Evolutionary conservation across 2,797 vertebrate species (phyloP).

Genomic region (Miichthys miiuy): DNA sequence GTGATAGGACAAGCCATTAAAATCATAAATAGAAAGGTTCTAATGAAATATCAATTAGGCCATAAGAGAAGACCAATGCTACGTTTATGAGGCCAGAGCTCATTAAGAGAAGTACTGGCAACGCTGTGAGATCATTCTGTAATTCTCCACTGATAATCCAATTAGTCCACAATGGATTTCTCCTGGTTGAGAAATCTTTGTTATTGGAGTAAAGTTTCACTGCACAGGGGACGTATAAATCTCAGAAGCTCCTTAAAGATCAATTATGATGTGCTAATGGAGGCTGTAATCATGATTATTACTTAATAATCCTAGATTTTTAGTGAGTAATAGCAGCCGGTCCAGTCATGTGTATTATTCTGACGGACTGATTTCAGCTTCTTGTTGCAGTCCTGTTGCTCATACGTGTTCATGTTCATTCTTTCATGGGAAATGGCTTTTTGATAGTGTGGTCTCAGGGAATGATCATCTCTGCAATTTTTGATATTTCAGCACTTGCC

Average conservation of each 20-base stretch:
- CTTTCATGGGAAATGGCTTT: constrained; percentile 43
- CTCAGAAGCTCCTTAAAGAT: constrained; percentile 72
- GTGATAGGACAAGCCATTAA: constrained; percentile 76
- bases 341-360: constrained; percentile 11
- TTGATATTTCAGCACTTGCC: constrained; percentile 72
- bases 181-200: constrained; percentile 72
- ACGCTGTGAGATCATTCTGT: constrained; percentile 73
- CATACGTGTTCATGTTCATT: constrained; percentile 15
- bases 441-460: constrained; percentile 57
- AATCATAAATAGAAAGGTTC: constrained; percentile 83
- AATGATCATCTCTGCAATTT: constrained; percentile 67
- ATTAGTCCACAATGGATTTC: constrained; percentile 80
- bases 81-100: constrained; percentile 80
- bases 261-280: constrained; percentile 73
- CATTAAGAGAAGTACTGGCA: constrained; percentile 74
- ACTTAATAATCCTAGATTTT: constrained; percentile 65
- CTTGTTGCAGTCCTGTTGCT: constrained; percentile 20
- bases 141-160: constrained; percentile 80
- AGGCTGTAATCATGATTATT: constrained; percentile 63
- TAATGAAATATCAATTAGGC: constrained; percentile 88
- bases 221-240: constrained; percentile 71
- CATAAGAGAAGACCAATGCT: constrained; percentile 73
- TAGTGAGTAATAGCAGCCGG: constrained; percentile 29
- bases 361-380: constrained; percentile 28
- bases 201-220: constrained; percentile 80